These are phyloP conservation scores for Cremastinae sp. DNA, from an alignment of 2,888 invertebrate genomes.

Conservation along the genomic window DNA sequence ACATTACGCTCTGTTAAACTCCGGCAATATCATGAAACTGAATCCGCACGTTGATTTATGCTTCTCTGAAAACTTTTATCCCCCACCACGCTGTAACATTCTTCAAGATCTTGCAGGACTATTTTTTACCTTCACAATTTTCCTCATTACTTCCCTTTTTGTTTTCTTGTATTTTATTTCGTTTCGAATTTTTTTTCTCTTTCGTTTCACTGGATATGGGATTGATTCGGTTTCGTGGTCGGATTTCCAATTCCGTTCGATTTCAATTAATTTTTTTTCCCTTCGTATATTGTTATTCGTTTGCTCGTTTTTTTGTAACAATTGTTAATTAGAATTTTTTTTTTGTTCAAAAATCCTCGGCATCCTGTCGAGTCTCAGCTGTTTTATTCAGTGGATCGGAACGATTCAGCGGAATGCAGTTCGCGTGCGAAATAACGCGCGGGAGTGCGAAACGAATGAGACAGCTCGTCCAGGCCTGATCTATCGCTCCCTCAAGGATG, in stretches of 20 bases:
- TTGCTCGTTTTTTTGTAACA: constrained; percentile 13
- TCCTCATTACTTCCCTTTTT: neutral
- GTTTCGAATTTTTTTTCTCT: too few species aligned
- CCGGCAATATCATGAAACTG: constrained; percentile 36
- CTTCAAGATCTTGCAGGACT: constrained; percentile 25
- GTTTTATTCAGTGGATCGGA: constrained; percentile 14
- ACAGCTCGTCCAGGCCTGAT: constrained; percentile 10
- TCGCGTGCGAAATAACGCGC: neutral
- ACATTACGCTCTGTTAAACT: constrained; percentile 38
- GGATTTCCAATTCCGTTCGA: too few species aligned
- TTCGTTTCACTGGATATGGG: too few species aligned
- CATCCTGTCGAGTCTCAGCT: constrained; percentile 1
- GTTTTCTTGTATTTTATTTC: too few species aligned
- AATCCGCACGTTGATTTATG: constrained; percentile 72
- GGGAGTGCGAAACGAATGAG: constrained; percentile 8
- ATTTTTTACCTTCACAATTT: constrained; percentile 45
- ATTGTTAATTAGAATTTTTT: neutral
- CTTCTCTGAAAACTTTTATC: constrained; percentile 72
- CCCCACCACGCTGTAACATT: constrained; percentile 68
- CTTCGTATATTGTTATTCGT: neutral
- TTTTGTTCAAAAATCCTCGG: constrained; percentile 5
- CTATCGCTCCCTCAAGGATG: constrained; percentile 21
- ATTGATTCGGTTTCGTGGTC: too few species aligned
- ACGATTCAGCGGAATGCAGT: constrained; percentile 19
- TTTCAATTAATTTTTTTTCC: too few species aligned